Evolutionary conservation across 2,113 vertebrate genomes (phyloP).

Genomic region (Alethe diademata): DNA sequence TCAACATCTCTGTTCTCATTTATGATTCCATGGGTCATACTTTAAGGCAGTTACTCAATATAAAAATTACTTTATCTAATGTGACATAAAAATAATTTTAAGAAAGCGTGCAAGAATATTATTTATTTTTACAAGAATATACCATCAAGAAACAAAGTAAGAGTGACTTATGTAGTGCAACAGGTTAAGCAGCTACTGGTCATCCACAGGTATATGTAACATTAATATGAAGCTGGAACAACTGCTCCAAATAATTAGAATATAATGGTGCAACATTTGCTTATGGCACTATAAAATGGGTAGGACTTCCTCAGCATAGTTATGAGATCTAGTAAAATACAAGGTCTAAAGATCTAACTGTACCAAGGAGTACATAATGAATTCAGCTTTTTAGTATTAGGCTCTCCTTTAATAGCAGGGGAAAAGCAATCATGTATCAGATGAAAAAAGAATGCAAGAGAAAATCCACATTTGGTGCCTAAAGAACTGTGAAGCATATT

Average conservation of each 20-base stretch:
- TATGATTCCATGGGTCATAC: not conserved
- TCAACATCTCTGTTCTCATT: not conserved
- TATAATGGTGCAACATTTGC: not conserved
- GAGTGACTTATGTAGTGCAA: not conserved
- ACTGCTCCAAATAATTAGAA: not conserved
- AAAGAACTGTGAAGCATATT: slow-evolving; percentile 58
- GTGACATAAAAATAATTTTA: not conserved
- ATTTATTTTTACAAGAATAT: not conserved
- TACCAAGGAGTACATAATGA: not conserved
- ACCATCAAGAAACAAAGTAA: not conserved
- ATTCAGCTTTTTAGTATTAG: not conserved
- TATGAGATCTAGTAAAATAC: not conserved
- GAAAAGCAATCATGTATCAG: not conserved
- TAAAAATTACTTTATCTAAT: not conserved
- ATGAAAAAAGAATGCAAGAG: slow-evolving; percentile 37
- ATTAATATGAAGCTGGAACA: not conserved
- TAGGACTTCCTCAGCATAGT: not conserved
- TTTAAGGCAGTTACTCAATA: not conserved
- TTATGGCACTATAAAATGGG: not conserved
- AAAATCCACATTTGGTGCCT: slow-evolving; percentile 57
- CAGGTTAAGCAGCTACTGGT: not conserved
- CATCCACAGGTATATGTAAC: not conserved
- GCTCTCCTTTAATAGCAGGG: not conserved
- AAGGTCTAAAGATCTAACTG: not conserved
- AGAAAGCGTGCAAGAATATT: not conserved